Conservation (phyloP, 2,797 vertebrate species). For the Xenentodon cancila region DNA sequence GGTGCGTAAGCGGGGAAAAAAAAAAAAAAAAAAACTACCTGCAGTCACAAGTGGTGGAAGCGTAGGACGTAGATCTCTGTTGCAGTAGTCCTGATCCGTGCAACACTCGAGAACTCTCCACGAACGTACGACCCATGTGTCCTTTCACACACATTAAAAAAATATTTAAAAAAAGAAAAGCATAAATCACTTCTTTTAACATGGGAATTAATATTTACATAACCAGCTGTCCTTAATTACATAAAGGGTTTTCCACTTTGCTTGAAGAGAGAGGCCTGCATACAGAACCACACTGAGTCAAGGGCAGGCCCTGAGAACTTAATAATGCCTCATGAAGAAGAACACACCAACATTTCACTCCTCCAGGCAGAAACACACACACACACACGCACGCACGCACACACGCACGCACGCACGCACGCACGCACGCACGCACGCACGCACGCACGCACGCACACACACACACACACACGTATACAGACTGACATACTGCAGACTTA, state of each 20-base stretch:
- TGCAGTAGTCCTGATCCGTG: constrained; percentile 92
- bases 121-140: constrained; percentile 87
- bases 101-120: constrained; percentile 93
- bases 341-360: neutral
- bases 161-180: neutral
- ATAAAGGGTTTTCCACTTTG: constrained; percentile 9
- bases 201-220: constrained; percentile 13
- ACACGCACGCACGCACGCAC: neutral
- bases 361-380: neutral
- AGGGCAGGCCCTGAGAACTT: constrained; percentile 38
- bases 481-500: constrained; percentile 64
- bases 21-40: constrained; percentile 74
- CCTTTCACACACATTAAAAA: constrained; percentile 74
- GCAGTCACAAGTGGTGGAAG: constrained; percentile 87
- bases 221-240: constrained; percentile 6
- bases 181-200: neutral
- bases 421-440: neutral
- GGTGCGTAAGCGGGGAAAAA: neutral
- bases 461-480: too few species aligned
- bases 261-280: constrained; percentile 16
- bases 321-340: constrained; percentile 29
- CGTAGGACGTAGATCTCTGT: constrained; percentile 90
- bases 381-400: too few species aligned
- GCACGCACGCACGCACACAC: neutral
- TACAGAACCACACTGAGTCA: constrained; percentile 35